Percentiles rank a stretch among this genome's conserved stretches.
phyloP scores from a whole-genome alignment of 1,140 invertebrate genomes.

The Adoxophyes honmai region DNA sequence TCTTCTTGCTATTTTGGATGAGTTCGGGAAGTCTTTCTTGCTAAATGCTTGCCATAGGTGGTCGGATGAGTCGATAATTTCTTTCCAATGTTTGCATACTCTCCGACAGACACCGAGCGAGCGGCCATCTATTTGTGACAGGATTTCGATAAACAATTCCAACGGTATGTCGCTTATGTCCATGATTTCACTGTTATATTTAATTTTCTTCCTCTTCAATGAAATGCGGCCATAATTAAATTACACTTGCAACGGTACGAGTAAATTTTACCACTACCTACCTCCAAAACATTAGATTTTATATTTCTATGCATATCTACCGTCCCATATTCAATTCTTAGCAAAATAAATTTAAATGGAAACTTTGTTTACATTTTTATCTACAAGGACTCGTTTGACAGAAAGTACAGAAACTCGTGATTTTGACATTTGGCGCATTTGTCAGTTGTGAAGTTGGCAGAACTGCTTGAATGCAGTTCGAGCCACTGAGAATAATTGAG shows the following conservation, averaged over 20 bases:
- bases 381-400: conserved; percentile 19
- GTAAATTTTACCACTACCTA: background rate
- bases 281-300: background rate
- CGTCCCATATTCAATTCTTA: conserved; percentile 9
- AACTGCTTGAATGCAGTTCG: background rate
- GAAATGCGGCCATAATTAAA: background rate
- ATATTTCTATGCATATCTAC: background rate
- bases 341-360: background rate
- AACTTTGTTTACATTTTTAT: conserved; percentile 19
- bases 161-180: conserved; percentile 47
- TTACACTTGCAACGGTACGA: background rate
- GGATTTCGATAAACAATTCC: conserved; percentile 58
- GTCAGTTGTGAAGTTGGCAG: background rate
- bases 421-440: conserved; percentile 34
- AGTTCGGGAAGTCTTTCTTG: conserved; percentile 44
- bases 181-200: conserved; percentile 16
- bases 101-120: conserved; percentile 49
- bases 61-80: conserved; percentile 45
- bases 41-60: conserved; percentile 54
- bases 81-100: conserved; percentile 58
- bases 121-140: conserved; percentile 48
- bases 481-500: too few species aligned
- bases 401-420: conserved; percentile 36
- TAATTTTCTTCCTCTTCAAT: background rate
- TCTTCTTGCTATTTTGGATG: conserved; percentile 53